Evolutionary conservation across 35 echinoderm and acorn worm genomes (phyloP).

Genomic region (Ophioderma brevispina): DNA sequence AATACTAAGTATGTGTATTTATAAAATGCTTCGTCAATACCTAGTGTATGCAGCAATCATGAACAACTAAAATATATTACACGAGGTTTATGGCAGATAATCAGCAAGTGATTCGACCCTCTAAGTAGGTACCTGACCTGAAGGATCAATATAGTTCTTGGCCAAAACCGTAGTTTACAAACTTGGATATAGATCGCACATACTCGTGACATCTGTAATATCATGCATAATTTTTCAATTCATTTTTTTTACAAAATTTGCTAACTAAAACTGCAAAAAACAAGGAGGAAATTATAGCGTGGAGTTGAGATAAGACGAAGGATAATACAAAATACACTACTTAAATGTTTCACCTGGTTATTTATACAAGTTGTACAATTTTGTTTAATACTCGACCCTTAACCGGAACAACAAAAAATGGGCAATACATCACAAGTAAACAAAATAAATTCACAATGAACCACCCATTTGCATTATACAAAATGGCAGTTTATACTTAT

Average conservation of each 20-base stretch:
- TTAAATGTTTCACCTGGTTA: too few species aligned
- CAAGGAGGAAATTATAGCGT: background rate
- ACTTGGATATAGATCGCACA: background rate
- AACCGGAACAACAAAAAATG: background rate
- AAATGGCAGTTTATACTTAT: background rate
- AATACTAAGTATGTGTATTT: background rate
- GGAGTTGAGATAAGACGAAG: background rate
- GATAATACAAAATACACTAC: too few species aligned
- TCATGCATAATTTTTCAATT: constrained; percentile 4
- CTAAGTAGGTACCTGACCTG: background rate
- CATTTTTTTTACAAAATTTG: background rate
- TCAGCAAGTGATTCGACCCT: background rate
- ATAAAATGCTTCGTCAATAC: background rate
- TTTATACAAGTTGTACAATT: background rate
- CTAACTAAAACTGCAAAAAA: constrained; percentile 5
- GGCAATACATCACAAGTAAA: background rate
- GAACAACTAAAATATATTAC: background rate
- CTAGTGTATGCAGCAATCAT: background rate
- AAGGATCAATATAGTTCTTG: background rate
- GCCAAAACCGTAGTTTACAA: background rate
- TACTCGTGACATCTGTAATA: background rate
- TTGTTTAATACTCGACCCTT: background rate
- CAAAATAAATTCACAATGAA: background rate
- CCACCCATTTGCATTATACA: background rate
- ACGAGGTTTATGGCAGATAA: background rate